These are phyloP conservation scores for Cheilosia scutellata DNA, from an alignment of 2,888 invertebrate species.

Conservation along the genomic window DNA sequence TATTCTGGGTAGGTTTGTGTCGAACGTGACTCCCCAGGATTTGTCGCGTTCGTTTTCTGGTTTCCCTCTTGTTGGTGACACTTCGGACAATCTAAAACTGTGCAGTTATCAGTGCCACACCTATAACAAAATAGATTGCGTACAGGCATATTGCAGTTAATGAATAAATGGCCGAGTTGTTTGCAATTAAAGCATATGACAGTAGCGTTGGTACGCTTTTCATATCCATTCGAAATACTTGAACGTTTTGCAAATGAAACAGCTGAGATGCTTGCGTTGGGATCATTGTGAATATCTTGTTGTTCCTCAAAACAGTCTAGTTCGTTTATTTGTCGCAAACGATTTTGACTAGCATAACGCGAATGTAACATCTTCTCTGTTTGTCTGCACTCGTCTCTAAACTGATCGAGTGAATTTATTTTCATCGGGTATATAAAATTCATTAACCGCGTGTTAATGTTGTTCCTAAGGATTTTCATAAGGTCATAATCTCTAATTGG, in stretches of 20 bases:
- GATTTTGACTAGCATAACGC: neutral
- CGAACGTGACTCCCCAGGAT: conserved; percentile 18
- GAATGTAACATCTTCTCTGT: conserved; percentile 4
- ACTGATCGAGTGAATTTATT: neutral
- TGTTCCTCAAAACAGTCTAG: neutral
- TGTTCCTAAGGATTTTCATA: neutral
- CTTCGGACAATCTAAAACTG: conserved; percentile 5
- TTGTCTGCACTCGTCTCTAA: neutral
- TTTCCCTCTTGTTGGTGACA: conserved; percentile 1
- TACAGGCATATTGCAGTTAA: neutral
- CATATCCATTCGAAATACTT: conserved; percentile 10
- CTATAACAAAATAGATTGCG: conserved; percentile 13
- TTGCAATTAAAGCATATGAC: conserved; percentile 8
- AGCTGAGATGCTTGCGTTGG: neutral
- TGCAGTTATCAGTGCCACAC: conserved; percentile 15
- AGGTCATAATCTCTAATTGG: neutral
- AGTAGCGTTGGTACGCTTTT: neutral
- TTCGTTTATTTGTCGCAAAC: neutral
- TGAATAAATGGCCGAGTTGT: neutral
- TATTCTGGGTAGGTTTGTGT: conserved; percentile 8
- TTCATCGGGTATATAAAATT: conserved; percentile 2
- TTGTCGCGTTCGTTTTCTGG: neutral
- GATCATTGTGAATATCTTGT: neutral
- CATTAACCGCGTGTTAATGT: neutral
- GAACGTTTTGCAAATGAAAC: neutral